Evolutionary conservation across 2,888 invertebrate species (phyloP).

Genomic region (Cerastis leucographa): DNA sequence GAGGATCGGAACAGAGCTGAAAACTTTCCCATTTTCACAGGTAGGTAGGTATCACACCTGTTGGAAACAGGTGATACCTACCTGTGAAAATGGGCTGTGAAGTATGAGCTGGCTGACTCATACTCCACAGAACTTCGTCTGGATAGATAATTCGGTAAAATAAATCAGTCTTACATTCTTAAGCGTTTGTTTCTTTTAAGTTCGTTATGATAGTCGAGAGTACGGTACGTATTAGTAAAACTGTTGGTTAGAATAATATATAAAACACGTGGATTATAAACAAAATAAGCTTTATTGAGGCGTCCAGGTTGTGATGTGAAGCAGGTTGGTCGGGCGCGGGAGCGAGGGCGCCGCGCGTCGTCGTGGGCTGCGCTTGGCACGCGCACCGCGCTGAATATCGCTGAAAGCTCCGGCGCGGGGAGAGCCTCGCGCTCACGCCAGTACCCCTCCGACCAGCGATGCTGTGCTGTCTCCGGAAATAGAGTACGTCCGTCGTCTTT

Average conservation of each 20-base stretch:
- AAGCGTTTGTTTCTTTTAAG: slow-evolving; percentile 49
- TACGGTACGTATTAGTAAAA: slow-evolving; percentile 21
- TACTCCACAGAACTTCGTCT: slow-evolving; percentile 24
- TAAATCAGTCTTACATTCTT: slow-evolving; percentile 34
- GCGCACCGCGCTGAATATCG: slow-evolving; percentile 82
- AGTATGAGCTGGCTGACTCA: slow-evolving; percentile 34
- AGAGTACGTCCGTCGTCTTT: slow-evolving; percentile 86
- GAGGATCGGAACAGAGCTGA: neutral
- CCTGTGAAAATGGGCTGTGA: no score
- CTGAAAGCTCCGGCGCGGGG: slow-evolving; percentile 82
- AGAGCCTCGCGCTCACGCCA: slow-evolving; percentile 82
- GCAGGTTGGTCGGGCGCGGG: slow-evolving; percentile 46
- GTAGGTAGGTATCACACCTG: neutral
- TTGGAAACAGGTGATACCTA: slow-evolving; percentile 18
- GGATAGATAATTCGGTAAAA: slow-evolving; percentile 21
- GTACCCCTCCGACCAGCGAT: slow-evolving; percentile 91
- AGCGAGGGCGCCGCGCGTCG: slow-evolving; percentile 60
- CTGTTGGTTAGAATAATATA: slow-evolving; percentile 37
- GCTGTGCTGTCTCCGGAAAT: slow-evolving; percentile 91
- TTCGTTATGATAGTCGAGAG: slow-evolving; percentile 35
- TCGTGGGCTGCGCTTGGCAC: slow-evolving; percentile 82
- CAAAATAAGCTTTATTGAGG: slow-evolving; percentile 64
- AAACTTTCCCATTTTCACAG: neutral
- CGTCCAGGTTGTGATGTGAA: slow-evolving; percentile 62
- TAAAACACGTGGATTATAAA: slow-evolving; percentile 61